Evolutionary conservation across 2,113 vertebrate species (phyloP), one percentile per base, ranked within the genome.

Genomic region (Gavialis gangeticus): DNA sequence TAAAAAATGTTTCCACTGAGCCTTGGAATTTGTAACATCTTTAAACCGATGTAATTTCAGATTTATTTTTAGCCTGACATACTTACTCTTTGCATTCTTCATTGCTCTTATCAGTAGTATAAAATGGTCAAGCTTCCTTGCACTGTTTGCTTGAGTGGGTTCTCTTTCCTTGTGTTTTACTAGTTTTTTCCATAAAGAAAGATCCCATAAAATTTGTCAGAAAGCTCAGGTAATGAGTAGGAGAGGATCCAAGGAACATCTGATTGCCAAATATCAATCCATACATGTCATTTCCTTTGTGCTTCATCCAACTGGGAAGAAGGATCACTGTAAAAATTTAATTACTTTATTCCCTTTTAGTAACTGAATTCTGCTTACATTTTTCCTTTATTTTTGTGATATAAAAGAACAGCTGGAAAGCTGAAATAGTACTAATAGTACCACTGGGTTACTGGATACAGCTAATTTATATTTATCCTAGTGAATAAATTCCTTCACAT

Each of bases 41-140:
- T 95, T 94, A 93, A 84, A 87, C 66, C 30, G 60, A 94, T 94
- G 75, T 89, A 96, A 94, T 91, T 94, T 75, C 80, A 82, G 84
- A 28, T 37, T 90, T 92, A 73, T 55, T 89, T 60, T 81, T 84
- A 59, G 46, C 10, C 64, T 89, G 84, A 94, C 84, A 85, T 12
- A 54, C 30, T 91, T 46, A 46, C 63, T 71, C 27, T 88, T 63
- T 90, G 11, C 22, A 7, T 92, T 63, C 88, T 91, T 90, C 19
- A 34, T 85, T 24, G n/a, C 69, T 4, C 0, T 87, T 79, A 76
- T 12, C 18, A 69, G 10, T 37, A 28, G 4, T 46, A 85, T 75
- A 75, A 81, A 84, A 10, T 77, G 58, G 3, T 14, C 24, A 79
- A 85, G 27, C 16, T 46, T 73, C 10, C 69, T 73, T 22, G 1